These are phyloP conservation scores for Drosophila auraria DNA, from an alignment of 1,140 invertebrate species.

Conservation along the genomic window DNA sequence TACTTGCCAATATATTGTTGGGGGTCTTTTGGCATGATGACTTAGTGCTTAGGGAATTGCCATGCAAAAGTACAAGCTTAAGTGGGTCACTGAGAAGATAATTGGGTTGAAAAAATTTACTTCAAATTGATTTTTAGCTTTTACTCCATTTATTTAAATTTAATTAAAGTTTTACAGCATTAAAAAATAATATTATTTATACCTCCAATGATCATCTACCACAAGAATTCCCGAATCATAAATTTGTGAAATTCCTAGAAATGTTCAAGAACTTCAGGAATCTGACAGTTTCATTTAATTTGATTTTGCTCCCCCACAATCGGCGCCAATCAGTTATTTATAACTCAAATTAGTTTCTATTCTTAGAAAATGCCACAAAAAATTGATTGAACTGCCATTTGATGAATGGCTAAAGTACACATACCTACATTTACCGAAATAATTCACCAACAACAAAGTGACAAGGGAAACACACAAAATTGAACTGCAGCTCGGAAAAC, in stretches of 20 bases:
- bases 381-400: slow-evolving; percentile 52
- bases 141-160: no score
- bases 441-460: slow-evolving; percentile 19
- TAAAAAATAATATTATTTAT: no score
- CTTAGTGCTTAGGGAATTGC: background rate
- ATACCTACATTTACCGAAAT: slow-evolving; percentile 13
- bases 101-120: background rate
- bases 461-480: slow-evolving; percentile 24
- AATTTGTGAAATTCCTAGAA: background rate
- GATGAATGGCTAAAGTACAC: slow-evolving; percentile 13
- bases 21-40: background rate
- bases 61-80: background rate
- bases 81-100: slow-evolving; percentile 5
- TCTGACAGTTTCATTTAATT: background rate
- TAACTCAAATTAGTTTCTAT: slow-evolving; percentile 20
- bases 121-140: background rate
- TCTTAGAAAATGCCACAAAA: slow-evolving; percentile 30
- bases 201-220: no score
- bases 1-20: slow-evolving; percentile 13
- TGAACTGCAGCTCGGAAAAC: slow-evolving; percentile 14
- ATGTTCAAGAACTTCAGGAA: background rate
- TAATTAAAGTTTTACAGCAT: no score
- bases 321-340: slow-evolving; percentile 23
- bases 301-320: no score
- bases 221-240: no score